Percentiles rank a stretch among this genome's conserved stretches.
phyloP scores from a whole-genome alignment of 1,140 invertebrate genomes.

The Coptotermes formosanus region DNA sequence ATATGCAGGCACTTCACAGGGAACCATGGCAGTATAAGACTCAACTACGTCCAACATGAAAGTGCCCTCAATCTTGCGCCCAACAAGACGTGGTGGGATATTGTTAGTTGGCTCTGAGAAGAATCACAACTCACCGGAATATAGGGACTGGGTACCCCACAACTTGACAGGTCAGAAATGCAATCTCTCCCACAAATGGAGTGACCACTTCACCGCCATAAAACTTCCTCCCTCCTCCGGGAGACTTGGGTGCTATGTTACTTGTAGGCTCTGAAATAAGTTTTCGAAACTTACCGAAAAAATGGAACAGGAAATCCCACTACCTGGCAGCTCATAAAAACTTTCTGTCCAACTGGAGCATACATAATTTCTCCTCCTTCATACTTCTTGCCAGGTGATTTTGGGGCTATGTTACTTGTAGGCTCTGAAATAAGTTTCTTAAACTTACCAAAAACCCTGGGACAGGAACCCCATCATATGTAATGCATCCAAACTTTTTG shows the following conservation, averaged over 20 bases:
- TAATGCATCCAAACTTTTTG: slow-evolving; percentile 38
- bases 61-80: slow-evolving; percentile 43
- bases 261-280: slow-evolving; percentile 40
- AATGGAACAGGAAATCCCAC: slow-evolving; percentile 36
- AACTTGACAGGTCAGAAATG: slow-evolving; percentile 41
- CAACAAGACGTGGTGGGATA: slow-evolving; percentile 52
- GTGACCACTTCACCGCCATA: slow-evolving; percentile 40
- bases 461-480: slow-evolving; percentile 41
- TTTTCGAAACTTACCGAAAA: neutral
- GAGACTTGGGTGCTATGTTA: slow-evolving; percentile 39
- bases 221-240: slow-evolving; percentile 37
- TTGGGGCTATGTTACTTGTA: slow-evolving; percentile 40
- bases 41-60: slow-evolving; percentile 32
- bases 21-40: slow-evolving; percentile 34
- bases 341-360: slow-evolving; percentile 29
- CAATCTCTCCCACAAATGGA: slow-evolving; percentile 28
- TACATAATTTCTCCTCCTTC: slow-evolving; percentile 39
- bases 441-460: slow-evolving; percentile 41
- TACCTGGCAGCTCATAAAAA: slow-evolving; percentile 40
- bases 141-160: slow-evolving; percentile 41
- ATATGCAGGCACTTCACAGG: slow-evolving; percentile 42
- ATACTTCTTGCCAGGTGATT: slow-evolving; percentile 39
- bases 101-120: slow-evolving; percentile 54
- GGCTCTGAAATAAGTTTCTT: slow-evolving; percentile 37
- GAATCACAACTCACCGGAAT: slow-evolving; percentile 40